These are phyloP conservation scores for Margaritifera margaritifera DNA, from an alignment of 2,888 invertebrate species.

Conservation along the genomic window DNA sequence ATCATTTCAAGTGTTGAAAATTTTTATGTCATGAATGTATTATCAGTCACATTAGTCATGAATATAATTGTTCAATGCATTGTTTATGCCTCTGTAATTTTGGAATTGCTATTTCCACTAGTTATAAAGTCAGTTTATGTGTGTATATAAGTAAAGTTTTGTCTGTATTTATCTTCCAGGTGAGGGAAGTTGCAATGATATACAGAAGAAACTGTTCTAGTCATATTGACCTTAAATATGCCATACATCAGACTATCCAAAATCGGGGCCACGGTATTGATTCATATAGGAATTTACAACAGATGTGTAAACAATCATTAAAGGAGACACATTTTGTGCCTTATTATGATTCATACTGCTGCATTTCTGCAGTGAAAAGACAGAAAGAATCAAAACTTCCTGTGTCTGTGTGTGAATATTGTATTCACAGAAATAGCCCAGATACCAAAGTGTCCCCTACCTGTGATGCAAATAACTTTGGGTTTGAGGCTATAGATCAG, in stretches of 20 bases:
- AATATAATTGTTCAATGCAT: no score
- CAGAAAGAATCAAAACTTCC: conserved; percentile 8
- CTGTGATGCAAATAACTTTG: conserved; percentile 30
- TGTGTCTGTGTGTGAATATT: conserved; percentile 49
- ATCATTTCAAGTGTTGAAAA: no score
- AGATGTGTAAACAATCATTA: background rate
- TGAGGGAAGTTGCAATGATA: conserved; percentile 82
- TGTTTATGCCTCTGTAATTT: no score
- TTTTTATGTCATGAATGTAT: no score
- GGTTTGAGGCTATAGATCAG: conserved; percentile 17
- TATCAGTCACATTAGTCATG: no score
- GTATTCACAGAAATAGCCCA: conserved; percentile 25
- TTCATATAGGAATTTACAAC: background rate
- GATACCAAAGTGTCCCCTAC: conserved; percentile 14
- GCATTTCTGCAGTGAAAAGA: conserved; percentile 32
- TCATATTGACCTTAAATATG: conserved; percentile 1
- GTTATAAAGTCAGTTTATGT: no score
- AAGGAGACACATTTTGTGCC: conserved; percentile 10
- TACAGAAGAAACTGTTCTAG: conserved; percentile 72
- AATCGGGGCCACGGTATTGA: background rate
- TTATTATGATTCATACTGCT: conserved; percentile 36
- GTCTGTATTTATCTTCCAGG: conserved; percentile 74
- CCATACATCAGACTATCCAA: background rate
- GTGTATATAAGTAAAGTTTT: no score
- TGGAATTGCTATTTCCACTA: no score